Conservation (phyloP, 2,797 vertebrate genomes). For the Onychomys arenicola region DNA sequence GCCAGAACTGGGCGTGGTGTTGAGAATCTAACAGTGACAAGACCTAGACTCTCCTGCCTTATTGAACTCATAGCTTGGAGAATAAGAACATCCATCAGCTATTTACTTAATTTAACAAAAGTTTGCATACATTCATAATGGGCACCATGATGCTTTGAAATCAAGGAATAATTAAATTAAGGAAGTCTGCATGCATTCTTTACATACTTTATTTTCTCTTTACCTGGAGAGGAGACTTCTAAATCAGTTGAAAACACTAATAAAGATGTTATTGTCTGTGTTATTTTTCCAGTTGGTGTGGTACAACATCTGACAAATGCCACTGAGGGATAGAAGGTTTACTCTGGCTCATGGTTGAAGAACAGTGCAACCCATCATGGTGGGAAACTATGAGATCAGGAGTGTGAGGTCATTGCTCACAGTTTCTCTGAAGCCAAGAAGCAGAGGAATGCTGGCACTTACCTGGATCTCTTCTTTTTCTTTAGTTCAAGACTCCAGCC, state of each 20-base stretch:
- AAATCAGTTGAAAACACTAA: background rate
- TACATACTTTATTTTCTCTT: background rate
- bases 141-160: background rate
- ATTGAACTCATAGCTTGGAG: background rate
- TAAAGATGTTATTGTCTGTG: background rate
- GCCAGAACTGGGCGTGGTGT: background rate
- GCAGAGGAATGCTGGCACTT: background rate
- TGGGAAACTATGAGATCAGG: background rate
- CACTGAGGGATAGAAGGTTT: background rate
- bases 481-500: background rate
- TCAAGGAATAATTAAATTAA: background rate
- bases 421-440: background rate
- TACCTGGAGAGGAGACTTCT: background rate
- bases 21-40: background rate
- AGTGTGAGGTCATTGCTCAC: background rate
- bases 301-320: background rate
- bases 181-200: background rate
- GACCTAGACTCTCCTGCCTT: background rate
- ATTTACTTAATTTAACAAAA: background rate
- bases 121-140: background rate
- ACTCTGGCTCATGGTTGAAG: background rate
- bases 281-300: background rate
- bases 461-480: background rate
- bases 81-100: background rate
- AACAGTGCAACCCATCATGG: background rate